Conservation (phyloP, 2,113 vertebrate species). For the Rhinolophus ferrumequinum region DNA sequence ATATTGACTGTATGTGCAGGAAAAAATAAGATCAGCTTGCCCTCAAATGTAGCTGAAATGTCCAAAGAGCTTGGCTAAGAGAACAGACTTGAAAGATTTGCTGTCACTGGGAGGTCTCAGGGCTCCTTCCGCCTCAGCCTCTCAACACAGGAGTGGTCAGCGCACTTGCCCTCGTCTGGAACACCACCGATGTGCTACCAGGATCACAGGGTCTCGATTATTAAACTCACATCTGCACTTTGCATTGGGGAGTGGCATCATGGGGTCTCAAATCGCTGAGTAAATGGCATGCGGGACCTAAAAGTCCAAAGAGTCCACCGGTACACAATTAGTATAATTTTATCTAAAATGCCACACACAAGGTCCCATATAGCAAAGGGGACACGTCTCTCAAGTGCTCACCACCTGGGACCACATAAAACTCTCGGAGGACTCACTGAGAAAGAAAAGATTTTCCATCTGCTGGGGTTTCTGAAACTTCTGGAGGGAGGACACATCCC, state of each 20-base stretch:
- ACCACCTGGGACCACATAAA: not conserved
- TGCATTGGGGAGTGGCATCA: not conserved
- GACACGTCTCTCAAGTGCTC: not conserved
- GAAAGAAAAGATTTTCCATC: not conserved
- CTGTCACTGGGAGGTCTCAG: not conserved
- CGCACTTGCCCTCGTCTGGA: not conserved
- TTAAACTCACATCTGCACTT: not conserved
- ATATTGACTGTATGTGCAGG: fast-evolving
- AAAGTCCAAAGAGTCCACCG: not conserved
- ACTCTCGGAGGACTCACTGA: not conserved
- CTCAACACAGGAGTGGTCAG: not conserved
- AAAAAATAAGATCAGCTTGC: not conserved
- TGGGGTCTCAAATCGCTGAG: not conserved
- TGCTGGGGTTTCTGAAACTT: not conserved
- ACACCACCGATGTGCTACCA: not conserved
- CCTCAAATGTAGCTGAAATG: not conserved
- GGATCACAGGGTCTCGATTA: not conserved
- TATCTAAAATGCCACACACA: not conserved
- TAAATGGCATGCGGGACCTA: not conserved
- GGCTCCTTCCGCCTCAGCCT: not conserved
- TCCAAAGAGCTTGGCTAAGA: not conserved
- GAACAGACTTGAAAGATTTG: not conserved
- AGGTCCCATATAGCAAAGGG: not conserved
- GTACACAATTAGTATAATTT: not conserved
- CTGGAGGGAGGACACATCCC: conserved; percentile 14